Evolutionary conservation across 2,888 invertebrate species (phyloP).

Genomic region (Onchidella celtica): DNA sequence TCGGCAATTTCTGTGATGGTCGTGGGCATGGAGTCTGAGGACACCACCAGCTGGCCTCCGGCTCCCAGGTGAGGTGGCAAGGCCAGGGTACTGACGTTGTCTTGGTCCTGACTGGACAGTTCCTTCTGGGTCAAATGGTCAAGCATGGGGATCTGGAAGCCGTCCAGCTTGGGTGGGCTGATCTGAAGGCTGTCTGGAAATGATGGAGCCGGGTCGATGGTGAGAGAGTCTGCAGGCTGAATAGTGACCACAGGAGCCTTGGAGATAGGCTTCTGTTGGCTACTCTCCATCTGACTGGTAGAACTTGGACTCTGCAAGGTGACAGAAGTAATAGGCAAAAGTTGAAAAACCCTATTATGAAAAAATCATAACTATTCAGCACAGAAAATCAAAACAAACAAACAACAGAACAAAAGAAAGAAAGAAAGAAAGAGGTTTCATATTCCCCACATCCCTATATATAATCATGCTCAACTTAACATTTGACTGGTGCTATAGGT

Average conservation of each 20-base stretch:
- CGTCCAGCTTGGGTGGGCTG: constrained; percentile 49
- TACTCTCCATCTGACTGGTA: constrained; percentile 41
- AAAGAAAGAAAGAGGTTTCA: too few relatives aligned
- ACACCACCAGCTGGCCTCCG: constrained; percentile 53
- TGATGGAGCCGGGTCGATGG: constrained; percentile 39
- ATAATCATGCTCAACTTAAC: too few relatives aligned
- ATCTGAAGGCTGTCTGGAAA: constrained; percentile 54
- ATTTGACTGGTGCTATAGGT: too few relatives aligned
- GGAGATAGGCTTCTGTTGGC: constrained; percentile 48
- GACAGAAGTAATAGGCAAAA: background rate
- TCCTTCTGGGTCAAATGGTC: constrained; percentile 46
- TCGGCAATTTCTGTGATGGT: constrained; percentile 65
- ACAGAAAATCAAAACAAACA: too few relatives aligned
- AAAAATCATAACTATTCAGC: too few relatives aligned
- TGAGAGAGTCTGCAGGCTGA: constrained; percentile 54
- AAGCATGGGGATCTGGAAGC: constrained; percentile 33
- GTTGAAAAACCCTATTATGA: too few relatives aligned
- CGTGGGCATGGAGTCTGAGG: constrained; percentile 63
- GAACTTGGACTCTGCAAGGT: constrained; percentile 41
- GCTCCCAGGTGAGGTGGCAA: background rate
- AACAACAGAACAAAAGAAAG: too few relatives aligned
- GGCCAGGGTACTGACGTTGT: constrained; percentile 58
- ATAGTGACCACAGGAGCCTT: constrained; percentile 47
- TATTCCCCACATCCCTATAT: too few relatives aligned
- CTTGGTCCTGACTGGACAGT: constrained; percentile 56